phyloP scores from a whole-genome alignment of 2,797 vertebrate genomes.

The Onychomys arenicola region DNA sequence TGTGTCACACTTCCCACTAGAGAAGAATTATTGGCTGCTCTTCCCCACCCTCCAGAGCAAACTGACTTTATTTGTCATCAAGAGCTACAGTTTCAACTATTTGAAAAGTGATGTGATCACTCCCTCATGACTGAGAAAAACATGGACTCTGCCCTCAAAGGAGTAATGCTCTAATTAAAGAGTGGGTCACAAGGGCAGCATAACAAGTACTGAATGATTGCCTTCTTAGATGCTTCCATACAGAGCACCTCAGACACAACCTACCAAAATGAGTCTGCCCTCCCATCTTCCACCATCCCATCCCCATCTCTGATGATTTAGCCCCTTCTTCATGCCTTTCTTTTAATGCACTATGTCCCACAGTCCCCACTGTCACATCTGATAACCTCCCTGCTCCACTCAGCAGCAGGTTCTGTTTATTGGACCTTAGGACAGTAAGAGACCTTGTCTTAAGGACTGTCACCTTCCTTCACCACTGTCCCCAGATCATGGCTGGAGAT shows the following conservation, averaged over 20 bases:
- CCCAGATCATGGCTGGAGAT: not conserved
- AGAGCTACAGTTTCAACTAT: conserved; percentile 60
- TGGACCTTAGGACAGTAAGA: not conserved
- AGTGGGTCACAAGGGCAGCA: not conserved
- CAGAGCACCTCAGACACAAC: not conserved
- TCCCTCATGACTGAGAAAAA: conserved; percentile 51
- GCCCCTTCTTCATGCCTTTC: not conserved
- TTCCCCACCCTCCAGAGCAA: not conserved
- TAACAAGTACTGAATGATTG: not conserved
- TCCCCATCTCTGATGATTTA: too few species aligned
- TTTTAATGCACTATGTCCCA: not conserved
- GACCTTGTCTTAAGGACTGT: not conserved
- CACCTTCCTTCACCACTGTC: not conserved
- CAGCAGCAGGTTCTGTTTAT: not conserved
- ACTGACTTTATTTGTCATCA: conserved; percentile 44
- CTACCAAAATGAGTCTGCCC: not conserved
- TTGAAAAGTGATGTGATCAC: conserved; percentile 57
- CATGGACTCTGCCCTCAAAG: not conserved
- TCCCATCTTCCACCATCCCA: not conserved
- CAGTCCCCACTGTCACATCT: not conserved
- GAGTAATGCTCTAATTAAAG: conserved; percentile 35
- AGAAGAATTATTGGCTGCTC: conserved; percentile 38
- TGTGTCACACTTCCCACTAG: conserved; percentile 1
- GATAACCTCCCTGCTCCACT: not conserved
- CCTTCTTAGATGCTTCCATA: not conserved